A percentile compares a stretch with the other conserved stretches of the same genome.
Evolutionary conservation across 2,113 vertebrate species (phyloP).

Genomic region (Argyrosomus japonicus): DNA sequence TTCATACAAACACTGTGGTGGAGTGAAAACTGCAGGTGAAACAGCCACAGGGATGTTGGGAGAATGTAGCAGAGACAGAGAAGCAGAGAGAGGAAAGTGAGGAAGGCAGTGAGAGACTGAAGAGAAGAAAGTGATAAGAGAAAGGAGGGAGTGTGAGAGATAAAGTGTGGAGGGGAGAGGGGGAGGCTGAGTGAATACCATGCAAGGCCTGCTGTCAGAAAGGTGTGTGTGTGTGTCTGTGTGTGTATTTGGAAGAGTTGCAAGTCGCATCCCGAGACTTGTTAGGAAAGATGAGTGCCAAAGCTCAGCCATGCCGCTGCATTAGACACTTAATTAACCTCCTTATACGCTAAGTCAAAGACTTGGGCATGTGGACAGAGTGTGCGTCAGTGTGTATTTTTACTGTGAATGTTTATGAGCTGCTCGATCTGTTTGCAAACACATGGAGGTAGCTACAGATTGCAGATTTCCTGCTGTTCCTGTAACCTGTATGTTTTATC

Average conservation of each 20-base stretch:
- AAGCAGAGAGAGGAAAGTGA: conserved; percentile 28
- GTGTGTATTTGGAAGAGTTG: conserved; percentile 48
- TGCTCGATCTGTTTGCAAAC: conserved; percentile 33
- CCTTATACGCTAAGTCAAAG: conserved; percentile 61
- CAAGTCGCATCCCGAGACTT: conserved; percentile 71
- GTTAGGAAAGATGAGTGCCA: conserved; percentile 78
- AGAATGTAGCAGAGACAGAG: conserved; percentile 10
- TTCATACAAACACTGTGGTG: conserved; percentile 70
- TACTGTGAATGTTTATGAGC: conserved; percentile 49
- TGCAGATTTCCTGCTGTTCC: conserved; percentile 9
- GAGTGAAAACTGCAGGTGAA: conserved; percentile 70
- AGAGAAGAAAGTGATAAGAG: conserved; percentile 49
- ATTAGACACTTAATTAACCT: conserved; percentile 84
- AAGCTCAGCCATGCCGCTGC: conserved; percentile 54
- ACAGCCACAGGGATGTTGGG: conserved; percentile 49
- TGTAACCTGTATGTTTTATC: conserved; percentile 4
- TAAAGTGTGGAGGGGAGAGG: conserved; percentile 36
- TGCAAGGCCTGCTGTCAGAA: conserved; percentile 49
- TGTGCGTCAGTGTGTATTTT: conserved; percentile 45
- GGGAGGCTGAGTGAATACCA: conserved; percentile 18
- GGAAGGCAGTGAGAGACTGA: conserved; percentile 22
- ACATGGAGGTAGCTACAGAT: not conserved
- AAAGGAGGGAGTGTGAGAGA: conserved; percentile 36
- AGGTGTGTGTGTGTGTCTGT: conserved; percentile 10
- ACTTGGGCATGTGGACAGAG: conserved; percentile 24